Evolutionary conservation across 2,113 vertebrate genomes (phyloP).

Genomic region (Corynorhinus townsendii): DNA sequence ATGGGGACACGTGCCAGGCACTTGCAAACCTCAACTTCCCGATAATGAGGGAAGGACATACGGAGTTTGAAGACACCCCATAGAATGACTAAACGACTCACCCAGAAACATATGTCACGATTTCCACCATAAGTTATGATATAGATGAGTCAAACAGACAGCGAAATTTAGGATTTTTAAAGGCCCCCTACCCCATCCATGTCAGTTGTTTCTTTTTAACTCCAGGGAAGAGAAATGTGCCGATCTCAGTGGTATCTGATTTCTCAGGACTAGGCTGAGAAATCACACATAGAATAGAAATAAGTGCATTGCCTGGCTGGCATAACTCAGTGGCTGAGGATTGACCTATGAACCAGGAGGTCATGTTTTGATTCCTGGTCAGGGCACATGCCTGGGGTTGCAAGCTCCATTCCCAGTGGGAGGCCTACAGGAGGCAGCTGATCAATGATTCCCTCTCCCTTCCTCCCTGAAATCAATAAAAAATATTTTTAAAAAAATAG

Average conservation of each 20-base stretch:
- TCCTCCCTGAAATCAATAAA: no score
- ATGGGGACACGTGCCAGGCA: background rate
- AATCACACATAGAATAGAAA: no score
- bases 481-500: background rate
- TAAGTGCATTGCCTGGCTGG: no score
- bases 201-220: conserved; percentile 13
- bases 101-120: conserved; percentile 37
- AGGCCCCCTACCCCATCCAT: background rate
- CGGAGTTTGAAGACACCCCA: conserved; percentile 41
- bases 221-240: background rate
- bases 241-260: background rate
- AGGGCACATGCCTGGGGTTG: no score
- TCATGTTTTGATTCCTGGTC: no score
- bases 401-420: no score
- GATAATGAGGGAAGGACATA: conserved; percentile 21
- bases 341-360: no score
- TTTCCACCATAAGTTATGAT: conserved; percentile 15
- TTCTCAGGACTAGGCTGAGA: background rate
- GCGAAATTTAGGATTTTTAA: background rate
- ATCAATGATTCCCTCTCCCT: no score
- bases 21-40: conserved; percentile 27
- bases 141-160: conserved; percentile 36
- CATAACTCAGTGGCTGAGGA: no score
- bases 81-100: conserved; percentile 10
- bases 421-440: no score